Percentiles rank a stretch among this genome's conserved stretches.
Evolutionary conservation across 2,888 invertebrate species (phyloP).

Genomic region (Helobdella robusta): DNA sequence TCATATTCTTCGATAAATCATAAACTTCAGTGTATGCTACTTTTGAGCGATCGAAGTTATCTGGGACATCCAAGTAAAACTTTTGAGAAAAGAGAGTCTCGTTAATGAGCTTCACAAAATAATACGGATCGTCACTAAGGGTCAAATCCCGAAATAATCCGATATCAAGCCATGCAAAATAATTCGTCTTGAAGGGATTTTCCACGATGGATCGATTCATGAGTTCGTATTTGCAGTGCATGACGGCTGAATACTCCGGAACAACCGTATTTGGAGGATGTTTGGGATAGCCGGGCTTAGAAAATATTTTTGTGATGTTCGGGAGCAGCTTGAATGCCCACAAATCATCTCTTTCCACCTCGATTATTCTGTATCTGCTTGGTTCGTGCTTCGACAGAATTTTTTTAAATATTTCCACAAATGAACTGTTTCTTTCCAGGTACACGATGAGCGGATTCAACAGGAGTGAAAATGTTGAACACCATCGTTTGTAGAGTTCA

Average conservation of each 20-base stretch:
- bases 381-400: conserved; percentile 31
- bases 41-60: too few species aligned
- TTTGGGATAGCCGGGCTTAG: conserved; percentile 38
- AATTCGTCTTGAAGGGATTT: conserved; percentile 38
- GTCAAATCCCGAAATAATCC: conserved; percentile 40
- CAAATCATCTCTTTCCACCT: conserved; percentile 34
- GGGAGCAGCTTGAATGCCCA: conserved; percentile 38
- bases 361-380: conserved; percentile 35
- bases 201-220: conserved; percentile 36
- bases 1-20: conserved; percentile 14
- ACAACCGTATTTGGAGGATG: conserved; percentile 41
- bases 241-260: conserved; percentile 41
- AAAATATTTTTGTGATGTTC: conserved; percentile 37
- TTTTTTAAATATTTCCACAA: conserved; percentile 31
- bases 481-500: conserved; percentile 38
- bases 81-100: too few species aligned
- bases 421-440: conserved; percentile 36
- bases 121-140: not conserved
- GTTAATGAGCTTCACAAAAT: not conserved
- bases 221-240: conserved; percentile 44
- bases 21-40: conserved; percentile 30
- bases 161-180: conserved; percentile 42
- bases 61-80: too few species aligned
- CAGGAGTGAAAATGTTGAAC: conserved; percentile 38
- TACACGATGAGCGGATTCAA: conserved; percentile 40